phyloP scores from a whole-genome alignment of 1,140 invertebrate genomes.

The Pachyrhynchus sulphureomaculatus region DNA sequence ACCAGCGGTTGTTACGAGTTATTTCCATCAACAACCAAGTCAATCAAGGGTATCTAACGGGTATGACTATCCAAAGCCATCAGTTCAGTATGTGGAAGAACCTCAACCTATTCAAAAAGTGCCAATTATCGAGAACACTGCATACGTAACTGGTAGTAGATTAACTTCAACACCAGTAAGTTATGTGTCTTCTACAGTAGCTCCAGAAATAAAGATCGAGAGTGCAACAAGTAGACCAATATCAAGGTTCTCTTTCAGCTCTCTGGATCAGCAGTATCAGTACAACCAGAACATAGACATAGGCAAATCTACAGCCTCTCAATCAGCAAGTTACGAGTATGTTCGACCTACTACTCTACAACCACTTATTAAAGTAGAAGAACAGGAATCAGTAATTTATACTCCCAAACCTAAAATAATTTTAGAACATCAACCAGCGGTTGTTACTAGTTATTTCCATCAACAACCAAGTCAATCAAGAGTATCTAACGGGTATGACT shows the following conservation, averaged over 20 bases:
- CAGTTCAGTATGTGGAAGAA: constrained; percentile 51
- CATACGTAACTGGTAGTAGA: constrained; percentile 54
- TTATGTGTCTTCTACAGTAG: background rate
- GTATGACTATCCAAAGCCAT: constrained; percentile 54
- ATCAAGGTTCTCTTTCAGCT: constrained; percentile 36
- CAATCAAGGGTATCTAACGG: constrained; percentile 43
- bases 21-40: constrained; percentile 27
- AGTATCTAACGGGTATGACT: constrained; percentile 51
- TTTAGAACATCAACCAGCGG: constrained; percentile 13
- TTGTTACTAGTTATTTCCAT: constrained; percentile 26
- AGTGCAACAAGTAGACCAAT: constrained; percentile 33
- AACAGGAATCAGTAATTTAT: constrained; percentile 40
- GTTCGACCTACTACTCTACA: constrained; percentile 32
- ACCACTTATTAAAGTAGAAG: constrained; percentile 52
- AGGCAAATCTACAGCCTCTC: constrained; percentile 11
- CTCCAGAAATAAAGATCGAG: constrained; percentile 1
- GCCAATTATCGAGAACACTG: constrained; percentile 53
- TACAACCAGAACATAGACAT: background rate
- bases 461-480: constrained; percentile 23
- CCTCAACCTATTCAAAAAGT: constrained; percentile 25
- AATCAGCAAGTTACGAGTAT: background rate
- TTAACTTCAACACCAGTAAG: constrained; percentile 23
- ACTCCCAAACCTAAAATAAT: constrained; percentile 30
- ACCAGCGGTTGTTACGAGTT: constrained; percentile 24
- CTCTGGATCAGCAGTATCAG: constrained; percentile 32